A percentile compares a stretch with the other conserved stretches of the same genome.
Conservation (phyloP, 2,113 vertebrate genomes). For the Ameiurus melas region DNA sequence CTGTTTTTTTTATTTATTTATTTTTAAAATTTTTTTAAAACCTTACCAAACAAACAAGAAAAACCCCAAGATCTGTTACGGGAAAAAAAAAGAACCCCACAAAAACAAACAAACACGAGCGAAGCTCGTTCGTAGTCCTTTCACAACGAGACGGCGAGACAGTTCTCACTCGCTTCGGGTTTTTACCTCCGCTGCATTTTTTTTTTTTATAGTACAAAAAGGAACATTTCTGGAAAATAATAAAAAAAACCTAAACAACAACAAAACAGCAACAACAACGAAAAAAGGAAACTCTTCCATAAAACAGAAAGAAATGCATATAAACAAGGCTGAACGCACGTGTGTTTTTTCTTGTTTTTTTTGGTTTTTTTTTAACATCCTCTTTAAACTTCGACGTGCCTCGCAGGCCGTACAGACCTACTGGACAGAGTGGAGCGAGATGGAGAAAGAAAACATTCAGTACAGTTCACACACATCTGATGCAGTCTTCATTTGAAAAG, state of each 20-base stretch:
- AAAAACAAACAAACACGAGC: conserved; percentile 44
- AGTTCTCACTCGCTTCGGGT: not conserved
- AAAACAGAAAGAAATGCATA: conserved; percentile 39
- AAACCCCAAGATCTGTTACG: conserved; percentile 33
- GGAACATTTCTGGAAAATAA: conserved; percentile 5
- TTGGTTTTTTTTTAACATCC: not conserved
- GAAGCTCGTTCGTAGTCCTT: conserved; percentile 44
- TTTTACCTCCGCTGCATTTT: conserved; percentile 1
- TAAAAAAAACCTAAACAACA: not conserved
- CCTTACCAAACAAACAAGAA: conserved; percentile 51
- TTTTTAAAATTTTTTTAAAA: not conserved
- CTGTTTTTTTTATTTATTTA: too few species aligned
- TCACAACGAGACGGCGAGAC: conserved; percentile 52
- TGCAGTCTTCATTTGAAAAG: not conserved
- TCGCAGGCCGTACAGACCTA: not conserved
- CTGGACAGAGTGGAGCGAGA: not conserved
- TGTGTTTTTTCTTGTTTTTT: not conserved
- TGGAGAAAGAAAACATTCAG: conserved; percentile 17
- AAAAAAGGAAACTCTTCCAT: conserved; percentile 34
- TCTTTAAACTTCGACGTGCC: not conserved
- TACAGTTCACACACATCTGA: conserved; percentile 22
- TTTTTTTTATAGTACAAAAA: conserved; percentile 6
- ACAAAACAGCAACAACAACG: not conserved
- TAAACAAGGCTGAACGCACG: conserved; percentile 25
- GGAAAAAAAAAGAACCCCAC: not conserved